Conservation (phyloP, 2,888 invertebrate species). For the Tanytarsus gracilentus region DNA sequence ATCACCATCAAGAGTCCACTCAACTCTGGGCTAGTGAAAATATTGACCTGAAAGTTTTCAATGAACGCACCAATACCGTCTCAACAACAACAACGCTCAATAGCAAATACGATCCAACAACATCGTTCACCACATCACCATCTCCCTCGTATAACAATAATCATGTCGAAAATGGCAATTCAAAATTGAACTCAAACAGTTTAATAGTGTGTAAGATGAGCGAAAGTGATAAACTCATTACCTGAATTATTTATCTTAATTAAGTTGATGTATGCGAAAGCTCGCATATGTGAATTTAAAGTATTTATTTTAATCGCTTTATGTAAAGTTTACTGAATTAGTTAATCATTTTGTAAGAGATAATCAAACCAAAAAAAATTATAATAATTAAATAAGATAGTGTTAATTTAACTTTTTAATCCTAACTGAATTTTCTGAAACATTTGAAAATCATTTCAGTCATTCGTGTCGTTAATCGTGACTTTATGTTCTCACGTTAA, state of each 20-base stretch:
- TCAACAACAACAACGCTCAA: slow-evolving; percentile 20
- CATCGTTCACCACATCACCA: slow-evolving; percentile 20
- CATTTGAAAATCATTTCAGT: no score
- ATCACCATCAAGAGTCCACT: not conserved
- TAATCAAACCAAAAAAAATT: no score
- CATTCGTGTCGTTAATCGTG: no score
- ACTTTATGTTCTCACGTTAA: no score
- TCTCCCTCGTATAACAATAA: slow-evolving; percentile 17
- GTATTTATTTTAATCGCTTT: no score
- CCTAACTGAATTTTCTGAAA: no score
- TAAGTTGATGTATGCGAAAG: no score
- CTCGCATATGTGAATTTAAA: no score
- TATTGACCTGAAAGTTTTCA: slow-evolving; percentile 17
- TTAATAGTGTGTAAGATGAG: slow-evolving; percentile 11
- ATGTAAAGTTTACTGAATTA: no score
- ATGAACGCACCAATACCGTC: slow-evolving; percentile 17
- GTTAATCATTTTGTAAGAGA: no score
- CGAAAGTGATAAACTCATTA: slow-evolving; percentile 28
- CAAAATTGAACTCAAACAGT: slow-evolving; percentile 20
- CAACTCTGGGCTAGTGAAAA: slow-evolving; percentile 16
- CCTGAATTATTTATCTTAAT: slow-evolving; percentile 16
- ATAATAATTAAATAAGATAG: no score
- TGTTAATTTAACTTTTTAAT: no score
- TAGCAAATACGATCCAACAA: slow-evolving; percentile 26
- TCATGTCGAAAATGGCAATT: slow-evolving; percentile 23